A percentile compares a stretch with the other conserved stretches of the same genome.
Evolutionary conservation across 1,140 invertebrate genomes (phyloP).

Genomic region (Nephotettix cincticeps): DNA sequence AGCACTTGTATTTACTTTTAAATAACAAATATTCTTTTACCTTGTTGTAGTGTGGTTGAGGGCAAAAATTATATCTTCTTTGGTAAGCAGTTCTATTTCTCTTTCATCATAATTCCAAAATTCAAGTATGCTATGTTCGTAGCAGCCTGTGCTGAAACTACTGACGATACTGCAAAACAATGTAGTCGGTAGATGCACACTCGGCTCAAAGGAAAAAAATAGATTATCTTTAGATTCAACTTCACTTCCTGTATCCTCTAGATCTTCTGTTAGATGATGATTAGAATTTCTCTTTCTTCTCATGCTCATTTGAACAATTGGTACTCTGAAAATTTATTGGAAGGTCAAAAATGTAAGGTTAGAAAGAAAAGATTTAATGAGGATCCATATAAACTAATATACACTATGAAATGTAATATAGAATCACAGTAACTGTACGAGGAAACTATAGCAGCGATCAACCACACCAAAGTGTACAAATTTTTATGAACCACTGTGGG

Average conservation of each 20-base stretch:
- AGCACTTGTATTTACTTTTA: too few species aligned
- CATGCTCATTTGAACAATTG: conserved; percentile 21
- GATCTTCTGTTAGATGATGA: conserved; percentile 33
- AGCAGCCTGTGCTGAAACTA: conserved; percentile 57
- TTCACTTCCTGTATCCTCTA: conserved; percentile 37
- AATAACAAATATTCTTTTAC: too few species aligned
- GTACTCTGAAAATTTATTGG: conserved; percentile 22
- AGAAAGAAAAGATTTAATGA: too few species aligned
- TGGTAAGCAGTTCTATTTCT: conserved; percentile 55
- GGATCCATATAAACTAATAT: too few species aligned
- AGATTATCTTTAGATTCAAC: not conserved
- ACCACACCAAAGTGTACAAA: too few species aligned
- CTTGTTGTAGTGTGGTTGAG: conserved; percentile 57
- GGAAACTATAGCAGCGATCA: too few species aligned
- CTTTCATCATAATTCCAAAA: conserved; percentile 64
- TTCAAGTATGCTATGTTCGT: conserved; percentile 64
- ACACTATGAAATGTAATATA: too few species aligned
- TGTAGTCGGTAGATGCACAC: conserved; percentile 51
- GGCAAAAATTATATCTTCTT: conserved; percentile 59
- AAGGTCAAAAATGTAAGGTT: not conserved
- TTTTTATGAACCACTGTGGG: too few species aligned
- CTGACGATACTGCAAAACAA: conserved; percentile 60
- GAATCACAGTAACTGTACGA: too few species aligned
- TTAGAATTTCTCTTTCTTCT: conserved; percentile 4
- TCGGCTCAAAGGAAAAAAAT: conserved; percentile 50